Conservation (phyloP, 2,888 invertebrate genomes). For the Drosophila nr. fundita region DNA sequence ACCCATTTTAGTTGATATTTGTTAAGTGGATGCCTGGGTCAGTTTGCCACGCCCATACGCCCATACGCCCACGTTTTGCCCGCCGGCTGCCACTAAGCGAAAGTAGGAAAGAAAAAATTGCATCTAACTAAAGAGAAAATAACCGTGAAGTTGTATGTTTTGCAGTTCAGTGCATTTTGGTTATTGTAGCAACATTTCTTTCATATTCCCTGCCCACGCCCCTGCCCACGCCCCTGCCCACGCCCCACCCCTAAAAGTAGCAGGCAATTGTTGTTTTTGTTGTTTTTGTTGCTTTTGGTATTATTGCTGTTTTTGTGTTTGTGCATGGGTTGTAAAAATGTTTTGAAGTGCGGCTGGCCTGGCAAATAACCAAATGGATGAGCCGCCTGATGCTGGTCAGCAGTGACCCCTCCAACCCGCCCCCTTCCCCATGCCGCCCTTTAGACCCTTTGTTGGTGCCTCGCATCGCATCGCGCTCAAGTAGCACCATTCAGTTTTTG, state of each 20-base stretch:
- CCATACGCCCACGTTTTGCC: background rate
- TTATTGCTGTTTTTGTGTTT: constrained; percentile 43
- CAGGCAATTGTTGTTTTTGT: constrained; percentile 42
- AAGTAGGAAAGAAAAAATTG: constrained; percentile 36
- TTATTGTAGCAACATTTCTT: constrained; percentile 61
- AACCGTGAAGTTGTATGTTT: constrained; percentile 78
- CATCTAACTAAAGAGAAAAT: constrained; percentile 70
- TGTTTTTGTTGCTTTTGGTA: constrained; percentile 22
- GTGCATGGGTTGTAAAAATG: constrained; percentile 65
- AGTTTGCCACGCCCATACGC: constrained; percentile 36
- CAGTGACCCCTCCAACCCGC: constrained; percentile 3
- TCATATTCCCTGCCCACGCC: constrained; percentile 43
- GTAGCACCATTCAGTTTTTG: constrained; percentile 61
- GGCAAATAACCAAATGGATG: constrained; percentile 67
- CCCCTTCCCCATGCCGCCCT: background rate
- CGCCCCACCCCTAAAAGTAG: constrained; percentile 8
- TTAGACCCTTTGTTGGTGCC: background rate
- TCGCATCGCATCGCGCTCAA: constrained; percentile 48
- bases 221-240: background rate
- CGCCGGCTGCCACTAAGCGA: constrained; percentile 13
- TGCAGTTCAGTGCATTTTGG: constrained; percentile 78
- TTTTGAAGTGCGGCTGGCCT: constrained; percentile 63
- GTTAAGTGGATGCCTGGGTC: constrained; percentile 63
- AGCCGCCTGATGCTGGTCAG: constrained; percentile 42
- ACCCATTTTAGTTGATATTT: constrained; percentile 72